Conservation (phyloP, 2,113 vertebrate species). For the Trichechus manatus region DNA sequence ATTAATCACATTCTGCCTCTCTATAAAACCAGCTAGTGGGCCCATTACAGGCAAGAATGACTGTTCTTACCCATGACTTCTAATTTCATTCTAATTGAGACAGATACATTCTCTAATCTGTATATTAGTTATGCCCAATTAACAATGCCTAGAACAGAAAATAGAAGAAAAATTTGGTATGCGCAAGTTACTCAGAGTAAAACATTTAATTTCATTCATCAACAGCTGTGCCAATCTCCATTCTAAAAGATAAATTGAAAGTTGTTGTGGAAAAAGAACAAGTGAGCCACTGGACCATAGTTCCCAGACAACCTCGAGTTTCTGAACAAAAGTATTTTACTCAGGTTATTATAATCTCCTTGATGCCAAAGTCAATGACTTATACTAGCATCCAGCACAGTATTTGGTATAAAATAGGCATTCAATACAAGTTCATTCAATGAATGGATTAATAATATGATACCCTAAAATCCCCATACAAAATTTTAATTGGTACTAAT, state of each 20-base stretch:
- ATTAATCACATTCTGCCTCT: background rate
- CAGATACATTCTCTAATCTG: background rate
- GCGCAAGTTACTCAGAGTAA: background rate
- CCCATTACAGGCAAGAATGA: background rate
- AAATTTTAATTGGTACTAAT: background rate
- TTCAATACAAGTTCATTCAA: background rate
- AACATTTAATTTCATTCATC: background rate
- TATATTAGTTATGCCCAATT: conserved; percentile 17
- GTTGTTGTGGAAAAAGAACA: background rate
- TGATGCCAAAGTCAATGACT: background rate
- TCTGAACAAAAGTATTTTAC: background rate
- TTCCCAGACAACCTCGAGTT: no score
- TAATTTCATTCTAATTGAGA: conserved; percentile 13
- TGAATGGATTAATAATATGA: background rate
- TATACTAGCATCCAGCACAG: background rate
- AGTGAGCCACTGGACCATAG: background rate
- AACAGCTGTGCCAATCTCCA: background rate
- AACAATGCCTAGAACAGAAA: background rate
- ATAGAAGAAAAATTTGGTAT: background rate
- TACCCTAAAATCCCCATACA: background rate
- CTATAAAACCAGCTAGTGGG: background rate
- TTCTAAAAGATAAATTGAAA: background rate
- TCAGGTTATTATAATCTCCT: background rate
- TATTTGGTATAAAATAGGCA: background rate
- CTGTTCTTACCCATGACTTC: background rate